phyloP scores from a whole-genome alignment of 2,113 vertebrate species.

The Xyrauchen texanus region DNA sequence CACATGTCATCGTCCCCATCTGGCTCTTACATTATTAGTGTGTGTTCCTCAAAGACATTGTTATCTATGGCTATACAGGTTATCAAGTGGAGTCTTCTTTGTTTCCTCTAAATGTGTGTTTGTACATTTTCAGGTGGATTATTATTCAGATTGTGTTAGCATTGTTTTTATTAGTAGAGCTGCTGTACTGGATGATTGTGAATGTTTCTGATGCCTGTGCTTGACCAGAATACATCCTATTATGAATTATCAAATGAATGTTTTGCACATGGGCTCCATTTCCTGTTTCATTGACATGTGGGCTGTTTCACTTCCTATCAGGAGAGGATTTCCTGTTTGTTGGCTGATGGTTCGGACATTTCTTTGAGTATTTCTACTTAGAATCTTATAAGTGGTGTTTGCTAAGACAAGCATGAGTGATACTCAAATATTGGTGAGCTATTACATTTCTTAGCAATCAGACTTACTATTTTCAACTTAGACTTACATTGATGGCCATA shows the following conservation, averaged over 20 bases:
- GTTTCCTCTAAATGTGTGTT: conserved; percentile 31
- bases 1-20: background rate
- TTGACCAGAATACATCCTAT: too few relatives aligned
- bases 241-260: conserved; percentile 23
- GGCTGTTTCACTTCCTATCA: conserved; percentile 65
- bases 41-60: background rate
- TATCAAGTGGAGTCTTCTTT: too few relatives aligned
- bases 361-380: too few relatives aligned
- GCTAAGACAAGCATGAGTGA: too few relatives aligned
- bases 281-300: conserved; percentile 55
- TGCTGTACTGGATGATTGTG: too few relatives aligned
- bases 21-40: background rate
- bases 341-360: conserved; percentile 51
- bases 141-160: background rate
- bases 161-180: background rate
- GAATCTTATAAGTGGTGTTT: too few relatives aligned
- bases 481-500: too few relatives aligned
- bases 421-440: too few relatives aligned
- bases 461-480: too few relatives aligned
- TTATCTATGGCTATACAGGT: background rate
- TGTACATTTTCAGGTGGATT: background rate
- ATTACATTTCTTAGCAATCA: too few relatives aligned
- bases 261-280: conserved; percentile 52
- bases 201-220: too few relatives aligned
- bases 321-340: conserved; percentile 60